Evolutionary conservation across 2,888 invertebrate genomes (phyloP), one percentile per base, ranked within the genome.

Genomic region (Orchestes rusci): DNA sequence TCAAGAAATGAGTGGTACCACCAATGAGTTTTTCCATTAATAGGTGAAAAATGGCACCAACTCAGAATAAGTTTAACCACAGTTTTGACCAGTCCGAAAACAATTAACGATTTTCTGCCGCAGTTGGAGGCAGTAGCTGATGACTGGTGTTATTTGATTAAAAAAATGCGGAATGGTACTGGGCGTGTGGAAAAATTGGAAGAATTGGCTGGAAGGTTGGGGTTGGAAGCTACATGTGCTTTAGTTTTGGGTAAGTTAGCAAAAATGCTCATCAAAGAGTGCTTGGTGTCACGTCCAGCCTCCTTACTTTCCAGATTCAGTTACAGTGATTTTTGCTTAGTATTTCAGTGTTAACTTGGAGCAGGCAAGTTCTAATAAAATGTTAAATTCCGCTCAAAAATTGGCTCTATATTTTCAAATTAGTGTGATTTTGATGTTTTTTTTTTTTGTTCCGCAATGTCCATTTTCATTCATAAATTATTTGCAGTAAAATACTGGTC

Each of bases 141-240:
- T 56, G 88, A 89, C 63, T 87, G 88, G 66, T 73, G 84, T 36
- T 72, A 74, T 16, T 69, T 87, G 15, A 68, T 90, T 48, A 72
- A 75, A 45, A 67, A 70, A 27, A 72, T 74, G 50, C 71, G 83
- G 15, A 55, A 64, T 36, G 60, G 68, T 18, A 61, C 68, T 16
- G 73, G 77, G 29, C 63, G 66, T 10, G 74, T 84, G 1, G 54
- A 65, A 1, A 73, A 75, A 43, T 81, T 90, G 61, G 84, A 87
- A 53, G 79, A 83, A 52, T 72, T 85, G 38, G 80, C 85, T 2
- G 84, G 84, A 60, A 73, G 82, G 50, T 77, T 89, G 72, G 88
- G 87, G 2, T 71, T 90, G 34, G 91, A 91, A 72, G 80, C 84
- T 43, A 82, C 82, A 5, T 90, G 87, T 60, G 81, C 82, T 0